Conservation (phyloP, 1,140 invertebrate species). For the Drosophila yakuba region DNA sequence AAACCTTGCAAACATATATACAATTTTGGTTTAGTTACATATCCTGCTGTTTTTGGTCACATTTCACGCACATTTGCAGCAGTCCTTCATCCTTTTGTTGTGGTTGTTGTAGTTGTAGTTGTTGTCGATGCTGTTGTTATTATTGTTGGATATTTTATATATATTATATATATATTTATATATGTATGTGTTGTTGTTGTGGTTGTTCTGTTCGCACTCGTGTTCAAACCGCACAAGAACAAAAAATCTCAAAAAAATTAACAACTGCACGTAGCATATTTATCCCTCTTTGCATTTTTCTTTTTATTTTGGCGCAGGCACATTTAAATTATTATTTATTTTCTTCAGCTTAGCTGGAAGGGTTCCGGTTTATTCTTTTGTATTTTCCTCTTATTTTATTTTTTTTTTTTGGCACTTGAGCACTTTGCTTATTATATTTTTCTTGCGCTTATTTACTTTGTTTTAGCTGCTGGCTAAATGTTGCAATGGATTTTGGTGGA, state of each 20-base stretch:
- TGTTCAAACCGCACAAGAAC: slow-evolving; percentile 40
- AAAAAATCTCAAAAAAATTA: slow-evolving; percentile 43
- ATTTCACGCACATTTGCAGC: slow-evolving; percentile 48
- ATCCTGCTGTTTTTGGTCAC: slow-evolving; percentile 1
- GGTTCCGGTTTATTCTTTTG: slow-evolving; percentile 22
- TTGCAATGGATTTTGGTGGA: slow-evolving; percentile 16
- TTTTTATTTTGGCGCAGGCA: slow-evolving; percentile 7
- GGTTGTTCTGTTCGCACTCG: slow-evolving; percentile 42
- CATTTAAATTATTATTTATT: slow-evolving; percentile 20
- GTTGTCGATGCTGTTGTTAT: slow-evolving; percentile 9
- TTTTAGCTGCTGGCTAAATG: slow-evolving; percentile 9
- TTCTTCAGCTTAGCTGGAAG: slow-evolving; percentile 34
- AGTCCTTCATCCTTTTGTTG: slow-evolving; percentile 25
- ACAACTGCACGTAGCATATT: background rate
- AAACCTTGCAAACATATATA: no score
- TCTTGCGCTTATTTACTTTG: background rate
- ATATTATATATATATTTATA: background rate
- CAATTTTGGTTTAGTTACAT: slow-evolving; percentile 1
- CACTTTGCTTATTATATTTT: slow-evolving; percentile 21
- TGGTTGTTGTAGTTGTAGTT: background rate
- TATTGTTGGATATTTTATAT: slow-evolving; percentile 3
- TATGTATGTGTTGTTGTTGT: background rate
- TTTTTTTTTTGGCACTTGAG: slow-evolving; percentile 25
- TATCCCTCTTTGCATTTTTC: background rate
- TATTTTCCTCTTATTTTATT: background rate